These are phyloP conservation scores for Myotis yumanensis DNA, from an alignment of 2,113 vertebrate species.

Conservation along the genomic window DNA sequence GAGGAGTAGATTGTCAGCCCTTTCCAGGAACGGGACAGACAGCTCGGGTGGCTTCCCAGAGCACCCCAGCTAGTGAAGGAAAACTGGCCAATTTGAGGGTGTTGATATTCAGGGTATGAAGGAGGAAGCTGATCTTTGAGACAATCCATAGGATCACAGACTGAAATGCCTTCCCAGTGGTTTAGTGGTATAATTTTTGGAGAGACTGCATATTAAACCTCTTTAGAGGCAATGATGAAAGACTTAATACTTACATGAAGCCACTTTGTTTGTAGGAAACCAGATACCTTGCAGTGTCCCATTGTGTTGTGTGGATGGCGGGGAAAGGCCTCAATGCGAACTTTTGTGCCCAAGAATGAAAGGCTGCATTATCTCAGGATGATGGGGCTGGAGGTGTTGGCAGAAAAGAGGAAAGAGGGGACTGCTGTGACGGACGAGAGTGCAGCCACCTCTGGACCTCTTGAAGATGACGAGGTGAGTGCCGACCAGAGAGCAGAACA, in stretches of 20 bases:
- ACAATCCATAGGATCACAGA: not conserved
- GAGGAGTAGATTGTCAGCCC: not conserved
- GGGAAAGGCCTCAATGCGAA: constrained; percentile 95
- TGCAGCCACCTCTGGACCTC: not conserved
- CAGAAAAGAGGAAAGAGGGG: constrained; percentile 84
- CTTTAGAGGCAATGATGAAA: rapidly evolving
- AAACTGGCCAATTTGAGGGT: no score
- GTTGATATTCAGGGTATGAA: rapidly evolving
- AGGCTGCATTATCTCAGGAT: constrained; percentile 96
- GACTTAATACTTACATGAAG: not conserved
- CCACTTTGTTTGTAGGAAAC: constrained; percentile 82
- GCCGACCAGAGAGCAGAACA: constrained; percentile 48
- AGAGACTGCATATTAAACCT: no score
- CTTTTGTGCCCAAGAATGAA: constrained; percentile 96
- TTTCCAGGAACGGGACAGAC: rapidly evolving
- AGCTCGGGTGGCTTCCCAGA: rapidly evolving
- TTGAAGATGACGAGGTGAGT: constrained; percentile 58
- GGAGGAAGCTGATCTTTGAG: not conserved
- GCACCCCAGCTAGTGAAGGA: not conserved
- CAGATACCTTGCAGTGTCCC: constrained; percentile 90
- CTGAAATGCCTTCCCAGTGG: no score
- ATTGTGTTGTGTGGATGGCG: constrained; percentile 98
- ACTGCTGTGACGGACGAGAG: not conserved
- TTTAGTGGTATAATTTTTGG: not conserved
- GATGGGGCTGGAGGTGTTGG: constrained; percentile 95